Evolutionary conservation across 2,797 vertebrate species (phyloP).

Genomic region (Denticeps clupeoides): DNA sequence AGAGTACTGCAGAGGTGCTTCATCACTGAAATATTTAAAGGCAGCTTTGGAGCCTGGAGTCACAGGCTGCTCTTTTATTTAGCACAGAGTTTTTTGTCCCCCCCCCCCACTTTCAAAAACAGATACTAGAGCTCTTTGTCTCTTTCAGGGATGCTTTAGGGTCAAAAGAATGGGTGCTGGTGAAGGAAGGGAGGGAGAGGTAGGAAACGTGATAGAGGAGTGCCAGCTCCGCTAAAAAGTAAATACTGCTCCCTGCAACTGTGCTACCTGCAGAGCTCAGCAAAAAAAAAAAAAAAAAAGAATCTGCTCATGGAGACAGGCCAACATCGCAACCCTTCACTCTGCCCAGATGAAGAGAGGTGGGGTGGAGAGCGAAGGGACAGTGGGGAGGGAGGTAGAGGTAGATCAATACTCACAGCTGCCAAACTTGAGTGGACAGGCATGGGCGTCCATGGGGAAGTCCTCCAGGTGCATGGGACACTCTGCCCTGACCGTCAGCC

Average conservation of each 20-base stretch:
- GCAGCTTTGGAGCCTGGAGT: constrained; percentile 46
- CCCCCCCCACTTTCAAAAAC: background rate
- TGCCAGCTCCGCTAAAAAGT: too few relatives aligned
- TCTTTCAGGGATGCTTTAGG: constrained; percentile 34
- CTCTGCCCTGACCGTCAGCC: constrained; percentile 96
- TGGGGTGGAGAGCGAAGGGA: too few relatives aligned
- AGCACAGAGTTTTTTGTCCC: constrained; percentile 26
- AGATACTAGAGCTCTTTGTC: constrained; percentile 2
- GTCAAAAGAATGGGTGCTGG: constrained; percentile 19
- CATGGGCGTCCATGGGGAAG: constrained; percentile 98
- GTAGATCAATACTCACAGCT: constrained; percentile 98
- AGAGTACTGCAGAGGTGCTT: constrained; percentile 43
- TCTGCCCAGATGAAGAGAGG: too few relatives aligned
- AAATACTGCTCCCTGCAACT: too few relatives aligned
- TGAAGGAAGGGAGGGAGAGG: background rate
- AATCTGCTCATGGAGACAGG: too few relatives aligned
- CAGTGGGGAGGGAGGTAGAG: too few relatives aligned
- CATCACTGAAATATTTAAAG: constrained; percentile 64
- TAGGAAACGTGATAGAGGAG: background rate
- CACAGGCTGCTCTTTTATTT: constrained; percentile 40
- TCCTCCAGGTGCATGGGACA: constrained; percentile 99
- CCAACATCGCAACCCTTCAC: too few relatives aligned
- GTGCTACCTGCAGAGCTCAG: too few relatives aligned
- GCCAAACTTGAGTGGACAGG: constrained; percentile 96
- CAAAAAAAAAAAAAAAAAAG: too few relatives aligned